These are phyloP conservation scores for Stegana nigrithorax DNA, from an alignment of 2,888 invertebrate species.

Conservation along the genomic window DNA sequence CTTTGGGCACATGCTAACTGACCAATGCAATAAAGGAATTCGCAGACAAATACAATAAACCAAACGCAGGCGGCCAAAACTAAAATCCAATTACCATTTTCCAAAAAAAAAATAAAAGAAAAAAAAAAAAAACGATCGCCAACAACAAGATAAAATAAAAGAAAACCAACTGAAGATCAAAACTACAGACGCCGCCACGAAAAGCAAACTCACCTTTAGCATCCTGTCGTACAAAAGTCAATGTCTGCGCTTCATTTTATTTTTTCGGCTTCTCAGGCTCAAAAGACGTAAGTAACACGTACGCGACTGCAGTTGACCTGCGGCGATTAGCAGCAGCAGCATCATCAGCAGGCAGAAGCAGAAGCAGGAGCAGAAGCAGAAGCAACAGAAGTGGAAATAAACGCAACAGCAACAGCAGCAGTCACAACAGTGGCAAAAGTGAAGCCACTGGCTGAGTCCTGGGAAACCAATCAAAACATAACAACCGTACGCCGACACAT, in stretches of 20 bases:
- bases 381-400: background rate
- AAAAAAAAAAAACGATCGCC: background rate
- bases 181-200: no score
- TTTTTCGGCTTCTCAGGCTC: background rate
- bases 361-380: background rate
- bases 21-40: no score
- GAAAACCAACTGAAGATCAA: conserved; percentile 5
- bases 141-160: background rate
- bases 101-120: no score
- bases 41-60: no score
- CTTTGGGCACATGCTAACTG: no score
- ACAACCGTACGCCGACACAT: conserved; percentile 20
- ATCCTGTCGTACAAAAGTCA: conserved; percentile 32
- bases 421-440: background rate
- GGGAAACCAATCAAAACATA: conserved; percentile 2
- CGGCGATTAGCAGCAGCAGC: background rate
- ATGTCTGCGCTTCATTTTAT: conserved; percentile 32
- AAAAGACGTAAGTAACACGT: background rate
- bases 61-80: no score
- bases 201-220: conserved; percentile 31
- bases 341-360: background rate
- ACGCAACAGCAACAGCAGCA: background rate
- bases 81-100: no score
- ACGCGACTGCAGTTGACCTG: conserved; percentile 1
- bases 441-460: no score